Conservation (phyloP, 2,113 vertebrate species). For the Eira barbara region DNA sequence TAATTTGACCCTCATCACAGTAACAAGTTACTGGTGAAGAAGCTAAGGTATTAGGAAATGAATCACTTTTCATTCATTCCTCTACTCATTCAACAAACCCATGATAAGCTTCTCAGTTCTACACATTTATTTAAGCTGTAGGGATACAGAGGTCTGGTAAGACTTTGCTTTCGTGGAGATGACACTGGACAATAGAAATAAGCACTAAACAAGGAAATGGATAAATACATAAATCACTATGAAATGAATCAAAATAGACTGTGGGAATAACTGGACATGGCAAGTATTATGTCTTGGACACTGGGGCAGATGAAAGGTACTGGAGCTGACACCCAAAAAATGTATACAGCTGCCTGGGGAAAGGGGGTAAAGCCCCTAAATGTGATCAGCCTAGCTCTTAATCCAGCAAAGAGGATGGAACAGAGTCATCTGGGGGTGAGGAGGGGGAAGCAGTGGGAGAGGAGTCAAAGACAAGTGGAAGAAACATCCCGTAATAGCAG, state of each 20-base stretch:
- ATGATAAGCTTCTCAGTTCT: neutral
- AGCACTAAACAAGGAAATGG: neutral
- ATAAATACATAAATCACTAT: neutral
- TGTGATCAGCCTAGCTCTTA: rapidly evolving
- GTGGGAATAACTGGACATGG: neutral
- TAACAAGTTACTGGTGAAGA: neutral
- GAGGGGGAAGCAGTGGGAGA: neutral
- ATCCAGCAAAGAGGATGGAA: neutral
- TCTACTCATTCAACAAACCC: neutral
- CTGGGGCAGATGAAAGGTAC: too few species aligned
- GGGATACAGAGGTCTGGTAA: neutral
- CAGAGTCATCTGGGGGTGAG: neutral
- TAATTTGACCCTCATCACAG: neutral
- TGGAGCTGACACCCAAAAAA: neutral
- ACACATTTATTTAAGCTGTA: neutral
- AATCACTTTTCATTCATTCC: neutral
- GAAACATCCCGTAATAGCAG: too few species aligned
- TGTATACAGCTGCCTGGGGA: rapidly evolving
- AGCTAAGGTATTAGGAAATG: neutral
- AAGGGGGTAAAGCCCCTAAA: neutral
- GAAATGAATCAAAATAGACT: neutral
- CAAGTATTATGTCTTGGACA: neutral
- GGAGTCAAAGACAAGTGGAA: neutral
- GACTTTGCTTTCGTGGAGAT: neutral
- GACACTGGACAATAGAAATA: neutral